phyloP scores from a whole-genome alignment of 2,888 invertebrate genomes.

The Nephrotoma flavescens region DNA sequence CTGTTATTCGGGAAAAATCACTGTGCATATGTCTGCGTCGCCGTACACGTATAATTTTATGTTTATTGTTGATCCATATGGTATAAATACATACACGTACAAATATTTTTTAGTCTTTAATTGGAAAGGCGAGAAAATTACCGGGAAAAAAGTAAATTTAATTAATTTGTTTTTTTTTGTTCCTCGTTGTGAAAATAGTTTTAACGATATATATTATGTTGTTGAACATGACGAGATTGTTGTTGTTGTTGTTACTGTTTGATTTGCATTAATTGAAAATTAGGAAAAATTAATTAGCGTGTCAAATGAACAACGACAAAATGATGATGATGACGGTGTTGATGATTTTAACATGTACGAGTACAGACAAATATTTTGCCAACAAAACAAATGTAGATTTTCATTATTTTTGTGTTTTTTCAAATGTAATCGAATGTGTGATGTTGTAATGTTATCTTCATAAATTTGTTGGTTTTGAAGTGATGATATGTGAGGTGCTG shows the following conservation, averaged over 20 bases:
- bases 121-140: neutral
- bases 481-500: neutral
- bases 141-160: neutral
- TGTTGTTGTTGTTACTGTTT: neutral
- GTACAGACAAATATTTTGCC: neutral
- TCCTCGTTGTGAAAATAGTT: neutral
- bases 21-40: neutral
- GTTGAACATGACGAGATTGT: neutral
- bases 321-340: neutral
- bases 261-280: neutral
- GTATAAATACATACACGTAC: neutral
- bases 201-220: neutral
- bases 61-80: neutral
- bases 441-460: neutral
- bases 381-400: neutral
- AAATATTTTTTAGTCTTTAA: neutral
- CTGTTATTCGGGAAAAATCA: neutral
- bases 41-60: neutral
- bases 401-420: neutral
- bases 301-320: neutral
- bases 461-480: neutral
- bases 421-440: neutral
- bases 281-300: neutral
- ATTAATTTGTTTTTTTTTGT: neutral
- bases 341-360: neutral